Evolutionary conservation across 2,797 vertebrate genomes (phyloP).

Genomic region (Alauda arvensis): DNA sequence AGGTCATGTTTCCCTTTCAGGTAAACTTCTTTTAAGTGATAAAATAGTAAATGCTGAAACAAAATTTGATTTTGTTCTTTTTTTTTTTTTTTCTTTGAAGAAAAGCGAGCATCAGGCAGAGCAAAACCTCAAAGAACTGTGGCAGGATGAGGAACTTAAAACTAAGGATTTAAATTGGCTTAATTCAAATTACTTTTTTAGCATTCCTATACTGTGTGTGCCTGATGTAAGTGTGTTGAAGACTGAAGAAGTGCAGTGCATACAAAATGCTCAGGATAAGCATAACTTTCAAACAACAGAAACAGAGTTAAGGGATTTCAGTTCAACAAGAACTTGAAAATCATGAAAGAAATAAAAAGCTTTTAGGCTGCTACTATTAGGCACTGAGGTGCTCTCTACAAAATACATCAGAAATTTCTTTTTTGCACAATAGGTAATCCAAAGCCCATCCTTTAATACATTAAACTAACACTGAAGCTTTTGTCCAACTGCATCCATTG

Average conservation of each 20-base stretch:
- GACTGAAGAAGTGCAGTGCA: not conserved
- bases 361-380: not conserved
- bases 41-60: not conserved
- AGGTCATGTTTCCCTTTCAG: not conserved
- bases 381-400: not conserved
- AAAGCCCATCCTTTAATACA: not conserved
- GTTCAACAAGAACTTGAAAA: not conserved
- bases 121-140: not conserved
- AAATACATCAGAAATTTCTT: not conserved
- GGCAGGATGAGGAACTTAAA: not conserved
- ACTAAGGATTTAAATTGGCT: not conserved
- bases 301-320: not conserved
- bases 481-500: not conserved
- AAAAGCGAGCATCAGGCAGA: not conserved
- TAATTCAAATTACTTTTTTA: not conserved
- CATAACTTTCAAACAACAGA: not conserved
- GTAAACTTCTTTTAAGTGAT: not conserved
- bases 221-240: not conserved
- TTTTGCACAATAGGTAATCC: not conserved
- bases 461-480: not conserved
- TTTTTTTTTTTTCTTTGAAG: not conserved
- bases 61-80: not conserved
- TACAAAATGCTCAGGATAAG: not conserved
- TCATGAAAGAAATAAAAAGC: not conserved
- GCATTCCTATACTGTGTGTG: not conserved